These are phyloP conservation scores for Listronotus bonariensis DNA, from an alignment of 1,140 invertebrate species.

Conservation along the genomic window DNA sequence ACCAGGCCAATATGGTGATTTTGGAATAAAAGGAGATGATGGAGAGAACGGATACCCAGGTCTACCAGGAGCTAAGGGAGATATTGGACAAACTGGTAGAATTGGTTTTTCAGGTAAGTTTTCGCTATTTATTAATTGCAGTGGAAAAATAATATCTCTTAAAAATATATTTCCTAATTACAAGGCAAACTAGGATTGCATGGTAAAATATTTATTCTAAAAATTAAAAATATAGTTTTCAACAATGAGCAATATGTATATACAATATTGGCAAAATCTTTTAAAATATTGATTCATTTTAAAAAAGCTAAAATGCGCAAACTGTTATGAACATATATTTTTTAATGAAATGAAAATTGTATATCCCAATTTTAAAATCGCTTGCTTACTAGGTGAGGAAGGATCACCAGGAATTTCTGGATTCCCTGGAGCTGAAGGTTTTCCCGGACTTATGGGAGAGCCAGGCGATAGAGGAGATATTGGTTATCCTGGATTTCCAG, in stretches of 20 bases:
- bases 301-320: too few species aligned
- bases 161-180: too few species aligned
- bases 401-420: constrained; percentile 48
- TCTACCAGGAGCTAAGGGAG: constrained; percentile 55
- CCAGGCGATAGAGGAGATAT: constrained; percentile 60
- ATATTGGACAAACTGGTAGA: constrained; percentile 56
- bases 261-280: too few species aligned
- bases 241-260: too few species aligned
- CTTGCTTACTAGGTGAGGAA: constrained; percentile 5
- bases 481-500: constrained; percentile 57
- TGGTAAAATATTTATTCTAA: too few species aligned
- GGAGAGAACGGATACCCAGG: constrained; percentile 64
- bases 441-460: constrained; percentile 35
- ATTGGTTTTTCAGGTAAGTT: constrained; percentile 62
- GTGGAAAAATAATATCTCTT: too few species aligned
- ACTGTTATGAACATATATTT: too few species aligned
- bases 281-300: too few species aligned
- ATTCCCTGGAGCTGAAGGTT: constrained; percentile 63
- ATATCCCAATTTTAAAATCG: too few species aligned
- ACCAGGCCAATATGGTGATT: constrained; percentile 66
- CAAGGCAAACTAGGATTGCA: too few species aligned
- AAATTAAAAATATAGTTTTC: too few species aligned
- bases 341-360: too few species aligned
- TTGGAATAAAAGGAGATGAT: constrained; percentile 66
- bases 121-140: background rate